These are phyloP conservation scores for Cloeon dipterum DNA, from an alignment of 2,888 invertebrate species.

Conservation along the genomic window DNA sequence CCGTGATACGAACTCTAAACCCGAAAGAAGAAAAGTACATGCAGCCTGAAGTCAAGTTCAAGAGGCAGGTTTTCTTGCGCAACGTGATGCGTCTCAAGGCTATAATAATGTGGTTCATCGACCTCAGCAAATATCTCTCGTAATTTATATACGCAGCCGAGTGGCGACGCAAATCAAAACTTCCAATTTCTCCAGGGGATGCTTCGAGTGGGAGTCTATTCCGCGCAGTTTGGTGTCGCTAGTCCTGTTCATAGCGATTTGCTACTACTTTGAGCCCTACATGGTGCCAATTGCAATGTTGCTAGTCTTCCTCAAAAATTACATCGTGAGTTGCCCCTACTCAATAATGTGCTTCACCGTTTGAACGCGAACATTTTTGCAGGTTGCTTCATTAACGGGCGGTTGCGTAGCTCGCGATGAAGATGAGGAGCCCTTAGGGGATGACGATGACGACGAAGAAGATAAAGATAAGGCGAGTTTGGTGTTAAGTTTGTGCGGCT, in stretches of 20 bases:
- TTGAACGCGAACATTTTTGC: slow-evolving; percentile 2
- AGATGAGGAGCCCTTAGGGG: slow-evolving; percentile 34
- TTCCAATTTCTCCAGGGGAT: slow-evolving; percentile 35
- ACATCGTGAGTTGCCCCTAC: slow-evolving; percentile 29
- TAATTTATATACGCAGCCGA: slow-evolving; percentile 19
- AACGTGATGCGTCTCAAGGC: slow-evolving; percentile 83
- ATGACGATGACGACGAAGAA: slow-evolving; percentile 74
- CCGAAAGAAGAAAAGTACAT: slow-evolving; percentile 91
- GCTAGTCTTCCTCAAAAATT: slow-evolving; percentile 53
- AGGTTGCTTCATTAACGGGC: slow-evolving; percentile 22
- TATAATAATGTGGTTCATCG: slow-evolving; percentile 70
- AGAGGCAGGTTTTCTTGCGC: slow-evolving; percentile 76
- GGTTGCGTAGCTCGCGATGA: slow-evolving; percentile 26
- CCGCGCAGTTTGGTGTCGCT: slow-evolving; percentile 64
- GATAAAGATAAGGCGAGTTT: slow-evolving; percentile 59
- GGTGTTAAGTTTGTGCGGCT: slow-evolving; percentile 5
- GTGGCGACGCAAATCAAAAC: slow-evolving; percentile 5
- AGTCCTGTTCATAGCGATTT: slow-evolving; percentile 61
- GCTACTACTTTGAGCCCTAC: slow-evolving; percentile 88
- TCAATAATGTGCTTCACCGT: background rate
- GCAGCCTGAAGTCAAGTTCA: slow-evolving; percentile 86
- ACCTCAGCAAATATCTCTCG: slow-evolving; percentile 79
- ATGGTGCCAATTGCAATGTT: slow-evolving; percentile 73
- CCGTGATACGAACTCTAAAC: slow-evolving; percentile 78
- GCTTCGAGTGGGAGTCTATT: slow-evolving; percentile 92